Evolutionary conservation across 2,797 vertebrate species (phyloP).

Genomic region (Takifugu rubripes): DNA sequence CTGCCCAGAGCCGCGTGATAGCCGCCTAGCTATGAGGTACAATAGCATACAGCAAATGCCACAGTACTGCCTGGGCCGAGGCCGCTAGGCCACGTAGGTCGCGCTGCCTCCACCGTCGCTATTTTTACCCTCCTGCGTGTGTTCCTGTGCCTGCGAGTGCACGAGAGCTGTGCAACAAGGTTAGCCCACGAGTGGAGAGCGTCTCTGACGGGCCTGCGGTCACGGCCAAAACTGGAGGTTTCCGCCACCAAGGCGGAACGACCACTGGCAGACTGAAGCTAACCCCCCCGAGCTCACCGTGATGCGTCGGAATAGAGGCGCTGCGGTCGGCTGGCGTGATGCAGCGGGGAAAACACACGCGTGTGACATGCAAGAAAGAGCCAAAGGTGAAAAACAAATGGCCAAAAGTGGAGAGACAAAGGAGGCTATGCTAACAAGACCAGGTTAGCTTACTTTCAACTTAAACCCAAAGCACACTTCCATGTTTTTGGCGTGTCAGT

Average conservation of each 20-base stretch:
- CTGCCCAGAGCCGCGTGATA: too few species aligned
- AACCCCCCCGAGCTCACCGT: slow-evolving; percentile 6
- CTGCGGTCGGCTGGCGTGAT: slow-evolving; percentile 36
- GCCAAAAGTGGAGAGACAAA: background rate
- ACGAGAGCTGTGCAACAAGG: slow-evolving; percentile 30
- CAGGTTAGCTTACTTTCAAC: too few species aligned
- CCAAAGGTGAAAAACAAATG: slow-evolving; percentile 3
- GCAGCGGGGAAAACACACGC: slow-evolving; percentile 36
- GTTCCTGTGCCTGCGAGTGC: slow-evolving; percentile 16
- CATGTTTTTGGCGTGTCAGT: too few species aligned
- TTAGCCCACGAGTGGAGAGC: slow-evolving; percentile 55
- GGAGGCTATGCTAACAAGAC: too few species aligned
- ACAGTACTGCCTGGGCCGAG: too few species aligned
- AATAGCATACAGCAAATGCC: too few species aligned
- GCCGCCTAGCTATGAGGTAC: too few species aligned
- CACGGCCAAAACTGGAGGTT: slow-evolving; percentile 30
- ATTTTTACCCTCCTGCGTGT: background rate
- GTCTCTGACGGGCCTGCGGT: slow-evolving; percentile 4
- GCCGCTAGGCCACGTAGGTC: too few species aligned
- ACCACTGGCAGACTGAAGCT: slow-evolving; percentile 27
- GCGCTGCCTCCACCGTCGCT: too few species aligned
- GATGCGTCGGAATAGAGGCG: slow-evolving; percentile 16
- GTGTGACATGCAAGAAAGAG: slow-evolving; percentile 15
- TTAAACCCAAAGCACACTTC: too few species aligned
- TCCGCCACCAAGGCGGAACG: slow-evolving; percentile 27